Conservation (phyloP, 30 jellyfish, hydroid and myxozoan genomes). For the Hydractinia echinata region DNA sequence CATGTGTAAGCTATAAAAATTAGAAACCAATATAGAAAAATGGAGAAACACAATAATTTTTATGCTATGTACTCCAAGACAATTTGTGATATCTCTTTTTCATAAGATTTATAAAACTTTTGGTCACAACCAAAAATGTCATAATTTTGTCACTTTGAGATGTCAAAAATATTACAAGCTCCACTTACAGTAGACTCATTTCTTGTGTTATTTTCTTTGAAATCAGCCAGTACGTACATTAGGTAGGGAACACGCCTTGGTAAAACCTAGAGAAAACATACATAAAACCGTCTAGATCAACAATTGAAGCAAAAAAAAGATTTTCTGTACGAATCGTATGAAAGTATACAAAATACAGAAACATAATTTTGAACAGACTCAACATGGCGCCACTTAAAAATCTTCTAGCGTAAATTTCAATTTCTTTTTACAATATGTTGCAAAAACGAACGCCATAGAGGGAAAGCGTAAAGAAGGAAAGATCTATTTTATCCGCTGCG, state of each 20-base stretch:
- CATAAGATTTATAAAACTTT: too few species aligned
- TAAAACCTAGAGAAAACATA: conserved; percentile 47
- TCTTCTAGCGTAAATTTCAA: too few species aligned
- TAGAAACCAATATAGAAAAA: neutral
- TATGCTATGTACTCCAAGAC: neutral
- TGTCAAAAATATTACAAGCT: neutral
- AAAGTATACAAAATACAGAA: neutral
- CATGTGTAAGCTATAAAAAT: conserved; percentile 72
- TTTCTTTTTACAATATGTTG: neutral
- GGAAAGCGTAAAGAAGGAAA: too few species aligned
- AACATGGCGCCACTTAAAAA: too few species aligned
- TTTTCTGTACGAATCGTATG: neutral
- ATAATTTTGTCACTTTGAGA: too few species aligned
- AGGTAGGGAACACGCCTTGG: conserved; percentile 83
- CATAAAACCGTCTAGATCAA: neutral
- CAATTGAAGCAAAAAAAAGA: neutral
- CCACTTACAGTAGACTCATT: conserved; percentile 72
- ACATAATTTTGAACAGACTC: too few species aligned
- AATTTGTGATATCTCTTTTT: neutral
- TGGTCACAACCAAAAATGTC: too few species aligned
- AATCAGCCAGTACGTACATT: conserved; percentile 76
- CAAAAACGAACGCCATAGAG: neutral
- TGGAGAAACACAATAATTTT: neutral
- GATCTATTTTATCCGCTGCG: too few species aligned
- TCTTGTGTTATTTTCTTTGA: conserved; percentile 75